Evolutionary conservation across 2,113 vertebrate genomes (phyloP).

Genomic region (Aramus guarauna): DNA sequence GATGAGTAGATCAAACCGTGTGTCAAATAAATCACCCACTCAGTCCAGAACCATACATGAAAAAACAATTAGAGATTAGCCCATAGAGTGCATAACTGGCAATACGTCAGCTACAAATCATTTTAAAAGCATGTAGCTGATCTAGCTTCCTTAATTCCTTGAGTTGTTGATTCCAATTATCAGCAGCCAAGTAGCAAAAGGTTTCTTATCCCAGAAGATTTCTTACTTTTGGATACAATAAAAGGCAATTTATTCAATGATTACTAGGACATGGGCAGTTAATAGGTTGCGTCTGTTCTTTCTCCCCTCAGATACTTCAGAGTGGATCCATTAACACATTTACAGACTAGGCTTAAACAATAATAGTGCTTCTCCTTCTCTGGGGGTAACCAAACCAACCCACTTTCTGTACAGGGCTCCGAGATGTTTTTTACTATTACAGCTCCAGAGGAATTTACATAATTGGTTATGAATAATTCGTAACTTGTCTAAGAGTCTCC

Average conservation of each 20-base stretch:
- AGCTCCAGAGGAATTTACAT: constrained; percentile 62
- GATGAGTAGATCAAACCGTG: constrained; percentile 1
- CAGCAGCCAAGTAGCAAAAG: constrained; percentile 59
- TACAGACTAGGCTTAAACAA: constrained; percentile 67
- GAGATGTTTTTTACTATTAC: constrained; percentile 53
- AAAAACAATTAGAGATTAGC: constrained; percentile 65
- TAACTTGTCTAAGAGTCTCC: constrained; percentile 57
- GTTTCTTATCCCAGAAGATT: constrained; percentile 60
- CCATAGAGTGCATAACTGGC: constrained; percentile 54
- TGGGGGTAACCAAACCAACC: constrained; percentile 58
- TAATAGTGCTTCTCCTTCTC: constrained; percentile 56
- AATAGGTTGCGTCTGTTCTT: constrained; percentile 54
- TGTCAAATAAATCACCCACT: constrained; percentile 60
- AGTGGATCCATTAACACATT: constrained; percentile 68
- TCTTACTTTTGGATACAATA: constrained; percentile 63
- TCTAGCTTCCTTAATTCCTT: constrained; percentile 50
- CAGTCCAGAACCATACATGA: constrained; percentile 58
- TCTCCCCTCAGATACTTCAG: constrained; percentile 51
- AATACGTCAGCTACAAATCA: constrained; percentile 53
- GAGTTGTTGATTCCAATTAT: constrained; percentile 65
- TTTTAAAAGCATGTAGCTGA: constrained; percentile 61
- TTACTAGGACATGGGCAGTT: constrained; percentile 60
- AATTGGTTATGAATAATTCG: constrained; percentile 72
- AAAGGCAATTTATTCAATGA: constrained; percentile 68
- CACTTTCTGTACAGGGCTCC: constrained; percentile 46